phyloP scores from a whole-genome alignment of 2,113 vertebrate genomes.

The Phylloscopus trochilus region DNA sequence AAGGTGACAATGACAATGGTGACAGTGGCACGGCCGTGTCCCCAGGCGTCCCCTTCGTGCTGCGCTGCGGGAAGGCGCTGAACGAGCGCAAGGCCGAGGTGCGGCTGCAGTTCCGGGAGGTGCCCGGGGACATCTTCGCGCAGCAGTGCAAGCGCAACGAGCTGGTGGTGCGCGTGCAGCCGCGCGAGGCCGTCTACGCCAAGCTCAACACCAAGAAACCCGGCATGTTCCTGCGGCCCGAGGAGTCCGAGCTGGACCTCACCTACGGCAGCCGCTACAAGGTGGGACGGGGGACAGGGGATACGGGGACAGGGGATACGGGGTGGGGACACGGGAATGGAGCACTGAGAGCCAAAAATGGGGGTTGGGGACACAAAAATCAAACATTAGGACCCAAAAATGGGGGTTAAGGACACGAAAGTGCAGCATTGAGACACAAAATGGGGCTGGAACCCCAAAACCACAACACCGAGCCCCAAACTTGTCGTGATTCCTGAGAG shows the following conservation, averaged over 20 bases:
- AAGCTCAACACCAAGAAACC: background rate
- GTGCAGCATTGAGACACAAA: background rate
- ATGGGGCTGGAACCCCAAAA: background rate
- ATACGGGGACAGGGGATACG: no score
- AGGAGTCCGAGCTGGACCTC: background rate
- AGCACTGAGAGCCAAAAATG: background rate
- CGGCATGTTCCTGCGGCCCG: background rate
- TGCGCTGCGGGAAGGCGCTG: background rate
- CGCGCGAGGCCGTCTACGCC: background rate
- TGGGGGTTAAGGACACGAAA: background rate
- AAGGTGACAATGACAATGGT: background rate
- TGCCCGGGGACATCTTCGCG: background rate
- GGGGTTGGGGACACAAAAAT: no score
- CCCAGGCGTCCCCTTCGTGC: background rate
- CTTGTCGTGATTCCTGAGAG: no score
- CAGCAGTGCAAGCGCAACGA: background rate
- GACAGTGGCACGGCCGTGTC: background rate
- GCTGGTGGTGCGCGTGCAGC: background rate
- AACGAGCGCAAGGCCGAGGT: background rate
- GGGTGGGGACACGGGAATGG: background rate
- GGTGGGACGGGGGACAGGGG: background rate
- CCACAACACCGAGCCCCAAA: background rate
- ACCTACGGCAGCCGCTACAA: background rate
- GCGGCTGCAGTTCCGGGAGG: background rate
- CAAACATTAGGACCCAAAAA: no score